A percentile compares a stretch with the other conserved stretches of the same genome.
Conservation (phyloP, 2,888 invertebrate genomes). For the Sycophila texana region DNA sequence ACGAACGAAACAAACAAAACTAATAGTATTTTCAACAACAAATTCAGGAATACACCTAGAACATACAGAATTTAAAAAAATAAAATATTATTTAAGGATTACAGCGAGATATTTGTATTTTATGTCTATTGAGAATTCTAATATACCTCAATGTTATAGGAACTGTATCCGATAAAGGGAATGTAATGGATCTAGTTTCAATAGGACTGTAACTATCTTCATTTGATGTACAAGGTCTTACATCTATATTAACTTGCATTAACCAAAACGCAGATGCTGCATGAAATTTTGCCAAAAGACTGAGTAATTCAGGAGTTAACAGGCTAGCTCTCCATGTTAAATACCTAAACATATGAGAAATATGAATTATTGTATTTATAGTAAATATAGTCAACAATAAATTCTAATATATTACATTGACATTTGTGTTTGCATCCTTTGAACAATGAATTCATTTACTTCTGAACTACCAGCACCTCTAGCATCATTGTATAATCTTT, state of each 20-base stretch:
- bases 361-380: too few species aligned
- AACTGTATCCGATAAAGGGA: constrained; percentile 81
- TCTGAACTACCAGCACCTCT: constrained; percentile 78
- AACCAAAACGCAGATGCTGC: constrained; percentile 91
- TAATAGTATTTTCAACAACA: constrained; percentile 90
- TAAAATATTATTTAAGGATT: constrained; percentile 12
- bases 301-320: constrained; percentile 84
- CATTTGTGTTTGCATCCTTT: constrained; percentile 81
- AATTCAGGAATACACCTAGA: constrained; percentile 91
- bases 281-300: constrained; percentile 84
- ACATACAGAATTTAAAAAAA: constrained; percentile 48
- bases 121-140: constrained; percentile 3
- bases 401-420: constrained; percentile 77
- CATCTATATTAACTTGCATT: constrained; percentile 85
- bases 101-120: neutral
- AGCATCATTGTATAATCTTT: constrained; percentile 85
- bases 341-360: constrained; percentile 77
- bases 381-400: neutral
- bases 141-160: constrained; percentile 83
- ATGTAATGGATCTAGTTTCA: constrained; percentile 77
- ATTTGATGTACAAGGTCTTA: constrained; percentile 68
- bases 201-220: constrained; percentile 80
- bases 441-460: constrained; percentile 80
- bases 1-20: constrained; percentile 86
- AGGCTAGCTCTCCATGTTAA: constrained; percentile 86